phyloP scores from a whole-genome alignment of 2,797 vertebrate species.

The Sardinella longiceps region DNA sequence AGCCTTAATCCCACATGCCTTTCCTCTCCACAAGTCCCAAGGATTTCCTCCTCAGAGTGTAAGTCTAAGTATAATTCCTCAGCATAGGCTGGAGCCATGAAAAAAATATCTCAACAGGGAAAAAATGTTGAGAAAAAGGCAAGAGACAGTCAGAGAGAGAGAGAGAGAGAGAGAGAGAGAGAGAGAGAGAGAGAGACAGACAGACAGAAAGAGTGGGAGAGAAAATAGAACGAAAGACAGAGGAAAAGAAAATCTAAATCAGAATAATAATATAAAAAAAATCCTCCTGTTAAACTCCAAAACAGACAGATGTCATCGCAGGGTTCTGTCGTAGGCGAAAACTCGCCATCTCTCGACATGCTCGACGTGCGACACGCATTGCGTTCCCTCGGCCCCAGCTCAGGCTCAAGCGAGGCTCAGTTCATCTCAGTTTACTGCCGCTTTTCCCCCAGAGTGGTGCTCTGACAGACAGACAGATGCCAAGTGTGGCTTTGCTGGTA shows the following conservation, averaged over 20 bases:
- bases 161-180: constrained; percentile 7
- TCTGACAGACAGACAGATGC: constrained; percentile 67
- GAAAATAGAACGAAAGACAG: background rate
- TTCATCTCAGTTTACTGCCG: constrained; percentile 63
- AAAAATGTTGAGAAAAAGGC: constrained; percentile 5
- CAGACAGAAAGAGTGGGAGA: background rate
- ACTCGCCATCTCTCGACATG: background rate
- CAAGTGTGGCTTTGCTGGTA: constrained; percentile 63
- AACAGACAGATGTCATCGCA: background rate
- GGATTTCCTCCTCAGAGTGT: constrained; percentile 36
- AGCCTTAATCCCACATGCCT: constrained; percentile 54
- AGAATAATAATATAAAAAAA: constrained; percentile 1
- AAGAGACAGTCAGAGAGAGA: background rate
- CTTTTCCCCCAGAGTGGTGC: constrained; percentile 52
- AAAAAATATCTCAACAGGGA: background rate
- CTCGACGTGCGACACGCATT: background rate
- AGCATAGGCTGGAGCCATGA: constrained; percentile 9
- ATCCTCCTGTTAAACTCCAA: background rate
- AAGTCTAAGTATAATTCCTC: constrained; percentile 10
- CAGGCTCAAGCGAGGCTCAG: background rate
- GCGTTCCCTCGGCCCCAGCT: background rate
- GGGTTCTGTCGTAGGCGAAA: background rate
- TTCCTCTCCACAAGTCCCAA: constrained; percentile 52
- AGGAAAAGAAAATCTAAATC: background rate
- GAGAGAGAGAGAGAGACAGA: background rate